Percentiles rank a stretch among this genome's conserved stretches.
These are phyloP conservation scores for Mugil cephalus DNA, from an alignment of 2,113 vertebrate species.

Conservation along the genomic window DNA sequence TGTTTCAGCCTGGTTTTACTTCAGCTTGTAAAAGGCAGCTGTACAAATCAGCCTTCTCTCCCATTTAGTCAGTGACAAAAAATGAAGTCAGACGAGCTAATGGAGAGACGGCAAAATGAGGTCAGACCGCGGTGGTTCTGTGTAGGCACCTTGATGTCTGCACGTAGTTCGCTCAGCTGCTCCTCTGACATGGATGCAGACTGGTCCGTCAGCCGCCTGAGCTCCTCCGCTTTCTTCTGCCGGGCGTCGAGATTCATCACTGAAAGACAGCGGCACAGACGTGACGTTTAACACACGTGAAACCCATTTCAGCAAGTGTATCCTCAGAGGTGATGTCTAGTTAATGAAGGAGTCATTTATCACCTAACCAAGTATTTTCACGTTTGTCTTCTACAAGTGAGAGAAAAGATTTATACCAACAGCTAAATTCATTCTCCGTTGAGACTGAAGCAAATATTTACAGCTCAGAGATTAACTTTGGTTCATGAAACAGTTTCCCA, in stretches of 20 bases:
- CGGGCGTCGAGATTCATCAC: slow-evolving; percentile 90
- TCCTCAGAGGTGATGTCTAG: too few relatives aligned
- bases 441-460: too few relatives aligned
- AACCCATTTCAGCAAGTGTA: background rate
- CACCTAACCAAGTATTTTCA: too few relatives aligned
- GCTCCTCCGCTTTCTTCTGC: slow-evolving; percentile 91
- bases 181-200: slow-evolving; percentile 94
- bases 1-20: background rate
- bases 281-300: background rate
- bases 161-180: slow-evolving; percentile 92
- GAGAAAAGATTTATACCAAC: too few relatives aligned
- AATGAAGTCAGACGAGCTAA: too few relatives aligned
- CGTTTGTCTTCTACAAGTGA: too few relatives aligned
- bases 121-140: background rate
- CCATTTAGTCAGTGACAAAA: too few relatives aligned
- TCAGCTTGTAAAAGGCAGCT: background rate
- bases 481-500: too few relatives aligned
- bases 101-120: too few relatives aligned
- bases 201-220: slow-evolving; percentile 90
- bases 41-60: background rate
- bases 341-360: too few relatives aligned
- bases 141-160: slow-evolving; percentile 90
- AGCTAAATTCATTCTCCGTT: too few relatives aligned
- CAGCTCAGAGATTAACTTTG: too few relatives aligned
- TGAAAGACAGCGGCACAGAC: slow-evolving; percentile 67